These are phyloP conservation scores for Samia ricini DNA, from an alignment of 1,140 invertebrate species.

Conservation along the genomic window DNA sequence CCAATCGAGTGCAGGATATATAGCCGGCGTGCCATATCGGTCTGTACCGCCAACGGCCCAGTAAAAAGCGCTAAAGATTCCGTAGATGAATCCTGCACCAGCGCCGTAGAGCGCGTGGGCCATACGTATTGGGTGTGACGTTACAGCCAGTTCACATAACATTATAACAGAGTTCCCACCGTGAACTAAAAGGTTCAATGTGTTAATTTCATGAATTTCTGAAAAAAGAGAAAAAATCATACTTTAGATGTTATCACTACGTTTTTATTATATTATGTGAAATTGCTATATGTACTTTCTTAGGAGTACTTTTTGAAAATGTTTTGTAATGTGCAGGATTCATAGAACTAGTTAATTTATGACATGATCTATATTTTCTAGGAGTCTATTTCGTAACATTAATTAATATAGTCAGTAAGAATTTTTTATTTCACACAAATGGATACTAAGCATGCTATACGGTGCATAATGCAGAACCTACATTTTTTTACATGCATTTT, in stretches of 20 bases:
- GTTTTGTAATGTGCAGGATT: no score
- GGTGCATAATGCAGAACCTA: no score
- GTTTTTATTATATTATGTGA: not conserved
- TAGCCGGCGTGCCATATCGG: constrained; percentile 47
- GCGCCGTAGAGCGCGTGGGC: constrained; percentile 82
- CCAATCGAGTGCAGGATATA: constrained; percentile 65
- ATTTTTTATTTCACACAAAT: no score
- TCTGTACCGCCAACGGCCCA: constrained; percentile 67
- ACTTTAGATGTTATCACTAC: not conserved
- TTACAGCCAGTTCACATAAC: constrained; percentile 84
- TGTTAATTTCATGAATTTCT: constrained; percentile 79
- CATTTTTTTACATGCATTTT: not conserved
- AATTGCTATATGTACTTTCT: no score
- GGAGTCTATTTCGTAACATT: no score
- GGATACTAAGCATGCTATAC: no score
- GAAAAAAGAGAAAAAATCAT: constrained; percentile 23
- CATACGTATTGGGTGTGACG: constrained; percentile 82
- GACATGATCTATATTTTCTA: no score
- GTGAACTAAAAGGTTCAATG: constrained; percentile 85
- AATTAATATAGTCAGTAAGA: no score
- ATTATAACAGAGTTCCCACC: constrained; percentile 86
- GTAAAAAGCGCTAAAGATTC: constrained; percentile 65
- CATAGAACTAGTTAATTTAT: no score
- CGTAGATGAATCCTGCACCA: constrained; percentile 63
- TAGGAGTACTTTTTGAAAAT: no score